phyloP scores from a whole-genome alignment of 2,888 invertebrate genomes.

The Melinaea menophilus region DNA sequence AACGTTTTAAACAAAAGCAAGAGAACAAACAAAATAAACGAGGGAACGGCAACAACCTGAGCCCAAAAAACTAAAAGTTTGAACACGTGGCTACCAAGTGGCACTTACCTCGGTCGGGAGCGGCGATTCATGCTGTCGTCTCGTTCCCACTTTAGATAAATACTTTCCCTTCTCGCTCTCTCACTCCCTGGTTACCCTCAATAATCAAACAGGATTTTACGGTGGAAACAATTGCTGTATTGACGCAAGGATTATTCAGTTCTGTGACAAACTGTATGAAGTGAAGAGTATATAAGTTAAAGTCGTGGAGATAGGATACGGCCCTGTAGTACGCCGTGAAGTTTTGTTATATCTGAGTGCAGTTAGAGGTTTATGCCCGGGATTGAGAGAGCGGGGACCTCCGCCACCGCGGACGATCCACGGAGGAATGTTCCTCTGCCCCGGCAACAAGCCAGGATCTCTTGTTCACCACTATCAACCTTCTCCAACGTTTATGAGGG shows the following conservation, averaged over 20 bases:
- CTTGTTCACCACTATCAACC: conserved; percentile 64
- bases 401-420: conserved; percentile 73
- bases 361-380: conserved; percentile 47
- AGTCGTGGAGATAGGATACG: conserved; percentile 14
- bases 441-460: conserved; percentile 68
- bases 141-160: conserved; percentile 74
- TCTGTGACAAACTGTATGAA: conserved; percentile 1
- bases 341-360: conserved; percentile 32
- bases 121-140: conserved; percentile 67
- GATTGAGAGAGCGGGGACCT: conserved; percentile 73
- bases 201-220: conserved; percentile 24
- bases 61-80: conserved; percentile 47
- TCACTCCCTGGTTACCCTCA: conserved; percentile 60
- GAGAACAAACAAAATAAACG: conserved; percentile 14
- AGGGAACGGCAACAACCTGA: conserved; percentile 43
- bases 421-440: conserved; percentile 68
- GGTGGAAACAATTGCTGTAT: conserved; percentile 16
- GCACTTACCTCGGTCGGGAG: conserved; percentile 71
- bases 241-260: conserved; percentile 1
- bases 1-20: conserved; percentile 10
- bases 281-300: conserved; percentile 8
- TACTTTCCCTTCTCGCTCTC: conserved; percentile 68
- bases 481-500: conserved; percentile 68
- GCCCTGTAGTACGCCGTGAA: conserved; percentile 23
- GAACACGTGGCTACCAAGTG: conserved; percentile 69